Base-by-base conservation (phyloP, 2,888 invertebrate species). In the Sinohyriopsis cumingii region DNA sequence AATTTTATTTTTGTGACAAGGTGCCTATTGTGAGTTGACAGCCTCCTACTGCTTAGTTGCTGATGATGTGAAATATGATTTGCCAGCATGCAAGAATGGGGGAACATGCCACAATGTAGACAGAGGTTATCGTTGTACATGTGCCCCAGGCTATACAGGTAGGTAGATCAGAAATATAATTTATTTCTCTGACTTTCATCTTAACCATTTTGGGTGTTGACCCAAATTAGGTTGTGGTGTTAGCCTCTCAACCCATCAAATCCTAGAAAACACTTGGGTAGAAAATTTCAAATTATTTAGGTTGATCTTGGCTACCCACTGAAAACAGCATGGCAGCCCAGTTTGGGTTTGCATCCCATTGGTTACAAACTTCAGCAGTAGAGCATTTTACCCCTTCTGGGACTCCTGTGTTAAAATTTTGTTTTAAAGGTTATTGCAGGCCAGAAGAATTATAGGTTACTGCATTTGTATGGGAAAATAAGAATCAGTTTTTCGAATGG, bases 71-170 rank as follows among this genome's bases (percentile, higher is more conserved):
- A 70, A 69, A 53, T 12, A 54, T 1, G 76, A 78, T 57, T 78
- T 66, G 53, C 82, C 83, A 20, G 79, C 79, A 1, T 87, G 87
- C 73, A 73, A 78, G 63, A 81, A 86, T 69, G 80, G 81, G 9
- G 87, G 84, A 20, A 86, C 82, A n/a, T 89, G 89, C 71, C 59
- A 25, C 5, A 77, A 80, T 25, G 68, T 65, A 7, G 22, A 72
- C 15, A 66, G 71, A 22, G 94, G 94, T 82, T 97, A 94, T 89
- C 93, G 94, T 84, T 97, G 97, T 89, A 90, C 92, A 15, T 97
- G 97, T 88, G 93, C 94, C 67, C 93, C 94, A 4, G 97, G 96
- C 18, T 96, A 94, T 84, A 92, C 93, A 86, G 95, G 90, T 85
- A 74, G 57, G 77, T 65, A 54, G 25, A 45, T 25, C 4, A 55